Conservation (phyloP, 2,797 vertebrate genomes). For the Chrosomus eos region DNA sequence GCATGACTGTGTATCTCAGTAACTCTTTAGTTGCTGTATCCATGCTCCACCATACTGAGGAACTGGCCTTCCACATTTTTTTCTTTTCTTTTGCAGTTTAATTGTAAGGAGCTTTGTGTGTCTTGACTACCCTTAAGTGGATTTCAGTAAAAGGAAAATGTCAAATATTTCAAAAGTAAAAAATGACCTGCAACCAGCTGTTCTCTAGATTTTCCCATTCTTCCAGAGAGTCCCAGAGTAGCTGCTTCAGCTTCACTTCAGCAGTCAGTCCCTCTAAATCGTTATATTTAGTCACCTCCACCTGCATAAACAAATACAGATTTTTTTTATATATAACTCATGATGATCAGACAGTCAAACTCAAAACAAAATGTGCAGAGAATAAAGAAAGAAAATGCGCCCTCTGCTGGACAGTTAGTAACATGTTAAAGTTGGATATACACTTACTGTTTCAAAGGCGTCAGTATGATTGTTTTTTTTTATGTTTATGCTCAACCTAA, state of each 20-base stretch:
- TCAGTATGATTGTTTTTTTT: too few relatives aligned
- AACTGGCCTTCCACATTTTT: not conserved
- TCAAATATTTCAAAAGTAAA: not conserved
- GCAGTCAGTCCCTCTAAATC: constrained; percentile 78
- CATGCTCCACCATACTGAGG: not conserved
- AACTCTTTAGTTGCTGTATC: not conserved
- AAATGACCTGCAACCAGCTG: constrained; percentile 79
- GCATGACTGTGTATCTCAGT: not conserved
- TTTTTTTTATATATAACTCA: not conserved
- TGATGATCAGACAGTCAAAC: not conserved
- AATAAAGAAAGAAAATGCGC: not conserved
- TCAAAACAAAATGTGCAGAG: not conserved
- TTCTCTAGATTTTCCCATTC: constrained; percentile 81
- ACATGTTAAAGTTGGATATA: too few relatives aligned
- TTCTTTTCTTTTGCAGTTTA: not conserved
- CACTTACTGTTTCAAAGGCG: too few relatives aligned
- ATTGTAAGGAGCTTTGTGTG: not conserved
- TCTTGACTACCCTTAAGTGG: not conserved
- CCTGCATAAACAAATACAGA: constrained; percentile 66
- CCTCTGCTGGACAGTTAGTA: constrained; percentile 23
- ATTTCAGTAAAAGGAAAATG: not conserved
- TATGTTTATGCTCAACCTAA: too few relatives aligned
- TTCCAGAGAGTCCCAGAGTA: constrained; percentile 84
- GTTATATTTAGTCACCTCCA: constrained; percentile 84
- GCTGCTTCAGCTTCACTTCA: constrained; percentile 81